Evolutionary conservation across 2,113 vertebrate genomes (phyloP).

Genomic region (Athene cunicularia): DNA sequence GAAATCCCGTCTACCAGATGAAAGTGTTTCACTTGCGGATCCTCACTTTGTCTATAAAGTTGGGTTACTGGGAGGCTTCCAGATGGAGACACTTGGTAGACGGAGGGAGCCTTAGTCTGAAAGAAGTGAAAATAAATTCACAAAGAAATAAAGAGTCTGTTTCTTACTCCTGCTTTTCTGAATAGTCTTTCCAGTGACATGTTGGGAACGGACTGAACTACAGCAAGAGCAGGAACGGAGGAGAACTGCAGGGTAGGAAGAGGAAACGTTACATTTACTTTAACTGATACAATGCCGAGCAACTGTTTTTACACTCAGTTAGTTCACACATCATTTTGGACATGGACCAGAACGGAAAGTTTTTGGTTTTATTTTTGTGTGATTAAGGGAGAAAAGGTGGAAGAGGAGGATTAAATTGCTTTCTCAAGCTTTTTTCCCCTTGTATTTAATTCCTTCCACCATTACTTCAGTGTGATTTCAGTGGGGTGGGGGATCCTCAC

Average conservation of each 20-base stretch:
- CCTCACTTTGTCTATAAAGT: conserved; percentile 15
- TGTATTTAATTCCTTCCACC: neutral
- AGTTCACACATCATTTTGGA: conserved; percentile 77
- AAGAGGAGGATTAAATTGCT: conserved; percentile 33
- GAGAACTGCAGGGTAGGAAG: conserved; percentile 80
- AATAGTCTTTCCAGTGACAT: conserved; percentile 62
- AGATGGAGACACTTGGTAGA: conserved; percentile 57
- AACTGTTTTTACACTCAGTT: conserved; percentile 85
- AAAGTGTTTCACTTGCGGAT: neutral
- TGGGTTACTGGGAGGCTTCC: conserved; percentile 41
- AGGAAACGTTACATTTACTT: conserved; percentile 81
- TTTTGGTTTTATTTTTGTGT: conserved; percentile 36
- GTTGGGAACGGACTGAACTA: conserved; percentile 68
- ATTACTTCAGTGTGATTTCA: neutral
- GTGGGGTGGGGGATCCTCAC: neutral
- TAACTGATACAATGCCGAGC: conserved; percentile 82
- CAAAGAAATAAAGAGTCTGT: conserved; percentile 66
- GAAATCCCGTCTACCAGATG: neutral
- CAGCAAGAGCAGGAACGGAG: conserved; percentile 72
- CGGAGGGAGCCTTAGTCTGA: conserved; percentile 26
- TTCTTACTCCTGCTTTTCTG: conserved; percentile 61
- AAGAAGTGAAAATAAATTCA: conserved; percentile 59
- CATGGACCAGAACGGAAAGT: conserved; percentile 21
- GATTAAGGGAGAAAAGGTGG: conserved; percentile 52
- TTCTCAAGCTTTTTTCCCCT: neutral